Percentiles rank a stretch among this genome's conserved stretches.
Evolutionary conservation across 2,797 vertebrate genomes (phyloP).

Genomic region (Sebastes cheni): DNA sequence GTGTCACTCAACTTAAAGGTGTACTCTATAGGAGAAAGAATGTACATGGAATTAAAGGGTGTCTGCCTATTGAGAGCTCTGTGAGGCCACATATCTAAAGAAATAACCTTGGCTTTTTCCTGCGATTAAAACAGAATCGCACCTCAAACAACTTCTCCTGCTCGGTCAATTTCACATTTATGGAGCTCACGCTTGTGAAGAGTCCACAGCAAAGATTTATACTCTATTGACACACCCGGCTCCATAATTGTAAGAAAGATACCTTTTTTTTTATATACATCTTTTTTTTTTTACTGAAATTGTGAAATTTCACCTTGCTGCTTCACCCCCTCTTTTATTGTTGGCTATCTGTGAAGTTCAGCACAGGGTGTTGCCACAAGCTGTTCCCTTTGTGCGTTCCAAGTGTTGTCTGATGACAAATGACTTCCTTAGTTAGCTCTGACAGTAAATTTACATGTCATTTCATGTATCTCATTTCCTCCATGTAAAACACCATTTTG

Average conservation of each 20-base stretch:
- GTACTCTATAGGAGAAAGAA: conserved; percentile 2
- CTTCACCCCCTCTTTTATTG: conserved; percentile 70
- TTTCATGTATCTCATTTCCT: conserved; percentile 59
- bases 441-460: conserved; percentile 71
- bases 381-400: conserved; percentile 72
- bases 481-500: conserved; percentile 42
- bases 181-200: conserved; percentile 64
- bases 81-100: conserved; percentile 40
- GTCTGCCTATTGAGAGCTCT: conserved; percentile 10
- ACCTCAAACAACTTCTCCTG: conserved; percentile 65
- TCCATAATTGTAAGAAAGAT: conserved; percentile 73
- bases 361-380: conserved; percentile 75
- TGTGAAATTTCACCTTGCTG: conserved; percentile 85
- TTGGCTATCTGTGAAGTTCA: conserved; percentile 73
- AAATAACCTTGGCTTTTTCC: conserved; percentile 76
- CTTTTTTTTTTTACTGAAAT: conserved; percentile 79
- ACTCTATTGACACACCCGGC: conserved; percentile 66
- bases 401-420: conserved; percentile 74
- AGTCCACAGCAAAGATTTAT: conserved; percentile 72
- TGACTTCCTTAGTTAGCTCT: conserved; percentile 63
- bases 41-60: conserved; percentile 48
- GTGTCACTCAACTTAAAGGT: background rate
- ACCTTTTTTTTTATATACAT: conserved; percentile 47
- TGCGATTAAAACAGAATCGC: conserved; percentile 67
- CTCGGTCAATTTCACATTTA: conserved; percentile 76